Evolutionary conservation across 2,113 vertebrate genomes (phyloP).

Genomic region (Leucosticte australis): DNA sequence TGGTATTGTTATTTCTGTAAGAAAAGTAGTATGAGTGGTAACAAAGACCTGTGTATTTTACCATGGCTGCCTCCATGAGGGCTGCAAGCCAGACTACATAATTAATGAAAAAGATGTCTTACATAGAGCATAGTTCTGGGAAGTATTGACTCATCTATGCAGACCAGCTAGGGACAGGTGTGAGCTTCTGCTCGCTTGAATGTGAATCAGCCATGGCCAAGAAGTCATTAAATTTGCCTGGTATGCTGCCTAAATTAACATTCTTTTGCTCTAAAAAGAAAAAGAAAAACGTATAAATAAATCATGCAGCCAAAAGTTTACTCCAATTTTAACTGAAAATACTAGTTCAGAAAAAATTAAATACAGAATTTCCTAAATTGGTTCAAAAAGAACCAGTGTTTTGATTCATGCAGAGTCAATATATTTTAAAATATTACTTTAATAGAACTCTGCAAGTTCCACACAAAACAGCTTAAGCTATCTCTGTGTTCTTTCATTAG

Average conservation of each 20-base stretch:
- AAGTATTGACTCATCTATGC: background rate
- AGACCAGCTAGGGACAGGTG: background rate
- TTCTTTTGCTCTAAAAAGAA: background rate
- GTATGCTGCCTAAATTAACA: background rate
- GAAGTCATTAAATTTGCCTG: background rate
- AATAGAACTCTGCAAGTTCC: background rate
- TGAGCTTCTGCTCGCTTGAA: background rate
- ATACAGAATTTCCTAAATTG: background rate
- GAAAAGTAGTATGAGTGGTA: background rate
- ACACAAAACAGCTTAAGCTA: background rate
- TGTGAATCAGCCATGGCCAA: background rate
- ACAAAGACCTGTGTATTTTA: background rate
- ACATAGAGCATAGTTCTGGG: background rate
- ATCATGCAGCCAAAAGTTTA: background rate
- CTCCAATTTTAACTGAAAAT: background rate
- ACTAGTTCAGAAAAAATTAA: background rate
- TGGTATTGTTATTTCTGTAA: background rate
- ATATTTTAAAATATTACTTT: background rate
- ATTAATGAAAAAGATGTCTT: background rate
- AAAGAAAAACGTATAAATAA: background rate
- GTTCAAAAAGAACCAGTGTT: background rate
- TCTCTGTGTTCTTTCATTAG: background rate
- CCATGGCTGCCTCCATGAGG: background rate
- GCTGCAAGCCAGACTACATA: background rate
- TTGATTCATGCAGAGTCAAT: background rate